phyloP scores from a whole-genome alignment of 2,888 invertebrate species.

The Epinotia bilunana region DNA sequence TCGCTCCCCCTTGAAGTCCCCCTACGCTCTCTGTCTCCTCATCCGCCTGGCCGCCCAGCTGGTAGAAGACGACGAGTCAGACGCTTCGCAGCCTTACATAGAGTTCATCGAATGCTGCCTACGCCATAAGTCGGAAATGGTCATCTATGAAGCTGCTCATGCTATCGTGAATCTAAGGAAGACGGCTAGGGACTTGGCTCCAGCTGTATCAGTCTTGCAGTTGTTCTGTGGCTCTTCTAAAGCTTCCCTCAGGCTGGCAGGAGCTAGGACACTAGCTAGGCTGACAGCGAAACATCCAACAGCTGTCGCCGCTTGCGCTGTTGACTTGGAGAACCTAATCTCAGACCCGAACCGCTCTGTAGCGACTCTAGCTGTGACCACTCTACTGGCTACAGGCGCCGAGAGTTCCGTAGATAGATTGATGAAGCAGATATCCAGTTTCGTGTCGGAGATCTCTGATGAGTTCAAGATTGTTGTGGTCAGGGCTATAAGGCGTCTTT shows the following conservation, averaged over 20 bases:
- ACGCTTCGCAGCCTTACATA: constrained; percentile 90
- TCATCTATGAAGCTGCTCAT: constrained; percentile 99
- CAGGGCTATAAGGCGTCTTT: constrained; percentile 94
- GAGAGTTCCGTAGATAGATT: constrained; percentile 98
- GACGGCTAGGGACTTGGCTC: constrained; percentile 93
- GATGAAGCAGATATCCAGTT: constrained; percentile 99
- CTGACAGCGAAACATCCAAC: constrained; percentile 98
- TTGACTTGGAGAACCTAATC: constrained; percentile 98
- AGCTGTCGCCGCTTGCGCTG: constrained; percentile 98
- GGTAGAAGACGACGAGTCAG: constrained; percentile 93
- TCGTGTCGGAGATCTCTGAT: constrained; percentile 99
- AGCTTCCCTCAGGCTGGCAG: constrained; percentile 97
- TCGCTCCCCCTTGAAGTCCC: constrained; percentile 93
- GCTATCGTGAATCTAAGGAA: constrained; percentile 97
- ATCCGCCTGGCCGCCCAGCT: constrained; percentile 97
- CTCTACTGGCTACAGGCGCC: constrained; percentile 98
- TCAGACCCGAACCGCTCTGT: constrained; percentile 99
- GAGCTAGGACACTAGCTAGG: constrained; percentile 98
- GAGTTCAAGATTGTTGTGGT: constrained; percentile 99
- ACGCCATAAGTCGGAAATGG: constrained; percentile 99
- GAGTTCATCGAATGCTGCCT: constrained; percentile 97
- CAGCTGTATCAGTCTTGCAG: constrained; percentile 98
- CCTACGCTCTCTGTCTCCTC: constrained; percentile 97
- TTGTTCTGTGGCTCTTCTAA: constrained; percentile 99
- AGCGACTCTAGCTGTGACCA: constrained; percentile 99